Base-by-base conservation (phyloP, 1,140 invertebrate genomes). In the Vanessa atalanta region DNA sequence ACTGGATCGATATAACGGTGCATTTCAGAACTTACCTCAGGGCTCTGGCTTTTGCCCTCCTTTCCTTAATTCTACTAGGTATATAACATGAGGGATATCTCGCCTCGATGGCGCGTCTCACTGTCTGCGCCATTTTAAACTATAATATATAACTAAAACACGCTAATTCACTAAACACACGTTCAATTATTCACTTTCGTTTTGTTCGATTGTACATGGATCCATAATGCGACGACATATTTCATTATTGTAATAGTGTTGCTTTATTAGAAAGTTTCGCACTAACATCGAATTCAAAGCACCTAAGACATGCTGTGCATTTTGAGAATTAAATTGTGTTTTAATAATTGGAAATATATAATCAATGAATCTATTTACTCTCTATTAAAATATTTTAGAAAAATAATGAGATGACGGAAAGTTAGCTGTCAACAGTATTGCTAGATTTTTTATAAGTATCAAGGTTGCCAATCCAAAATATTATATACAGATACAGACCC, bases 41-140 rank as follows among this genome's bases (percentile, higher is more conserved):
- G 60, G 94, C 94, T 84, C 94, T 95, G 67, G 95, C 95, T 84
- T 95, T 95, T 0, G 94, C 94, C 82, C 94, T 91, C 69, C 96
- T 94, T 78, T 97, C 96, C 80, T 97, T 96, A 51, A 97, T 92
- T 77, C 97, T 94, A 75, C 93, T 93, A 65, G 88, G 89, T 79
- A 94, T 94, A 70, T 96, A 96, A 86, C 96, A 97, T 3, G 96
- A 94, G 65, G 96, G 96, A 86, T 95, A 94, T 79, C 93, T 93
- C 70, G 96, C 96, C 73, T 90, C 89, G 14, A 90, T 79, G 70
- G 90, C 83, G 65, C 86, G 84, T 77, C 90, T 82, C 16, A 91
- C 83, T 9, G 90, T 91, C 79, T 91, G 89, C 84, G 90, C 89
- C 89, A 92, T 92, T 86, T 84, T 90, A 75, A 80, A 67, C 75